phyloP scores from a whole-genome alignment of 1,140 invertebrate genomes.

The Heliconius hermathena region DNA sequence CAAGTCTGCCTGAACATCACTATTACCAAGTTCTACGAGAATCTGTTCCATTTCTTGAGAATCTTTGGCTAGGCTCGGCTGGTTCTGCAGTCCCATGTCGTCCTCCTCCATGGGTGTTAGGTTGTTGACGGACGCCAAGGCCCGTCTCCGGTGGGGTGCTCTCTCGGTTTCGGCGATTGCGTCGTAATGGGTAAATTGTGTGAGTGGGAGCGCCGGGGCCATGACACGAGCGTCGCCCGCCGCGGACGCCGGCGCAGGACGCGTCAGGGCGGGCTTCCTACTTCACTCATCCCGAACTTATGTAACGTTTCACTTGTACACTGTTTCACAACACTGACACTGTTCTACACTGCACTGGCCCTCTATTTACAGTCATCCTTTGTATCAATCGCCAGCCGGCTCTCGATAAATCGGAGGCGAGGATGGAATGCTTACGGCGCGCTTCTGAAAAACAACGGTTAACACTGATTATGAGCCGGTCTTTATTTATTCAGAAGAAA shows the following conservation, averaged over 20 bases:
- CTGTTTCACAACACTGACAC: slow-evolving; percentile 61
- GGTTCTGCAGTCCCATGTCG: slow-evolving; percentile 84
- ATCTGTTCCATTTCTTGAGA: slow-evolving; percentile 83
- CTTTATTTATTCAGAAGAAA: slow-evolving; percentile 50
- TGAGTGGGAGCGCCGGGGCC: slow-evolving; percentile 83
- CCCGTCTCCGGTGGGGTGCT: slow-evolving; percentile 61
- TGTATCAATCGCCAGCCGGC: slow-evolving; percentile 60
- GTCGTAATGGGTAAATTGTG: slow-evolving; percentile 62
- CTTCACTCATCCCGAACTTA: slow-evolving; percentile 66
- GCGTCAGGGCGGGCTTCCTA: slow-evolving; percentile 69
- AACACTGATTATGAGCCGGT: slow-evolving; percentile 63
- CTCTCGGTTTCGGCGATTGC: slow-evolving; percentile 54
- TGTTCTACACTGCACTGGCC: slow-evolving; percentile 54
- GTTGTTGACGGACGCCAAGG: slow-evolving; percentile 75
- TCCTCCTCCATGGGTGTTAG: slow-evolving; percentile 85
- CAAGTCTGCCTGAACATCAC: slow-evolving; percentile 83
- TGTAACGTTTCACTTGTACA: slow-evolving; percentile 61
- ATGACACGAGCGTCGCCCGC: slow-evolving; percentile 76
- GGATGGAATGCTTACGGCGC: slow-evolving; percentile 52
- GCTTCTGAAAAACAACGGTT: slow-evolving; percentile 73
- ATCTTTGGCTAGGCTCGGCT: slow-evolving; percentile 73
- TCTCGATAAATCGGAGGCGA: slow-evolving; percentile 48
- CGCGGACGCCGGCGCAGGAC: slow-evolving; percentile 69
- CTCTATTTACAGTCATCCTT: slow-evolving; percentile 53
- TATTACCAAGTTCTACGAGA: slow-evolving; percentile 81